Base-by-base conservation (phyloP, 2,113 vertebrate genomes). In the Ellobius talpinus region DNA sequence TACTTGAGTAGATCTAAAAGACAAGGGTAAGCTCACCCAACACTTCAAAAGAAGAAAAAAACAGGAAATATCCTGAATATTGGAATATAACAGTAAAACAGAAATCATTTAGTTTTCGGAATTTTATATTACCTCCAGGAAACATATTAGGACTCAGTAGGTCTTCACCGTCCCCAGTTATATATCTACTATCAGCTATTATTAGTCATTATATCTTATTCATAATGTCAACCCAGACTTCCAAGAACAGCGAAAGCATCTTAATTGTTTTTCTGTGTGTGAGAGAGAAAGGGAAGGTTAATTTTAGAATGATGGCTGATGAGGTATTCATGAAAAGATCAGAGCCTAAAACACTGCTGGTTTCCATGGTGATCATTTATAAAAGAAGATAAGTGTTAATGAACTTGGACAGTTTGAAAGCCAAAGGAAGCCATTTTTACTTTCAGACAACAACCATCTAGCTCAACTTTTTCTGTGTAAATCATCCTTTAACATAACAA, bases 1-100 rank as follows among this genome's bases (percentile, higher is more conserved):
- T 93, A 87, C 88, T 26, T 87, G 77, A 96, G 21, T 74, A 70
- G 63, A 88, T 70, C 55, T 90, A 50, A 95, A 96, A 93, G 84
- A 24, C 76, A 94, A 91, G 81, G 73, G 6, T 66, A 86, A 86
- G 55, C 91, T 93, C 89, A 96, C 17, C 63, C 55, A 26, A 33
- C 33, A 77, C n/a, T 93, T 87, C 31, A 89, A 77, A 96, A 89
- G 79, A 58, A 36, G 31, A 88, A 66, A 33, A n/a, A 16, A 52
- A 55, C 17, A 72, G 58, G 26, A 24, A n/a, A 91, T 82, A 26
- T 52, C 36, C 19, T 82, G 5, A 93, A 31, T 52, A 74, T 24
- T 77, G 66, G 33, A 81, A 87, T 78, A 88, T 52, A 78, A 63
- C 1, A 74, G 12, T 24, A 70, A 74, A 84, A 47, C 42, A 79